Evolutionary conservation across 2,113 vertebrate genomes (phyloP).

Genomic region (Tetrao urogallus): DNA sequence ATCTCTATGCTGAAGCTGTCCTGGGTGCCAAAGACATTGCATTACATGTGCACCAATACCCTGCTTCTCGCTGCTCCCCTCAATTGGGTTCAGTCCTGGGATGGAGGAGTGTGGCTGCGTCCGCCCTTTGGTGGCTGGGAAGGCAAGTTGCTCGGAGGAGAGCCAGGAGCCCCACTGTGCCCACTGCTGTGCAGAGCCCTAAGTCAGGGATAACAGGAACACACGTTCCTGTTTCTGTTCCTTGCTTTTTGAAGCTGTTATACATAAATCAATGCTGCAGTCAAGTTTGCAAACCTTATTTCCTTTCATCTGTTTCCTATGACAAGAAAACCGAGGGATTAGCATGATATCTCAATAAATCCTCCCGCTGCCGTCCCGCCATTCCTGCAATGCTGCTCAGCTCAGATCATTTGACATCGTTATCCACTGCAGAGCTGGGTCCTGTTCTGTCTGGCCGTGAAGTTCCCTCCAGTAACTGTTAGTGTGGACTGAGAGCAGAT

Average conservation of each 20-base stretch:
- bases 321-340: slow-evolving; percentile 11
- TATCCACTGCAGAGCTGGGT: not conserved
- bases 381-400: not conserved
- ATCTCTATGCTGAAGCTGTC: not conserved
- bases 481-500: not conserved
- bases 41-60: fast-evolving
- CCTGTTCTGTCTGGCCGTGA: not conserved
- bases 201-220: not conserved
- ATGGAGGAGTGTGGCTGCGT: too few relatives aligned
- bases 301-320: slow-evolving; percentile 25
- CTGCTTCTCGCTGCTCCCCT: not conserved
- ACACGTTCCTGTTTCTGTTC: not conserved
- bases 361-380: not conserved
- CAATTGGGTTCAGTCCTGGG: not conserved
- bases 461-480: not conserved
- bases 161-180: not conserved
- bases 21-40: not conserved
- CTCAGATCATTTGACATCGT: not conserved
- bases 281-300: not conserved
- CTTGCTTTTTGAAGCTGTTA: fast-evolving
- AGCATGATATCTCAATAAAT: slow-evolving; percentile 31
- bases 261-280: not conserved
- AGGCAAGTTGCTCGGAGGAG: not conserved
- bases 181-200: fast-evolving
- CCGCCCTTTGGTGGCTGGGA: not conserved